These are phyloP conservation scores for Drosophila sturtevanti DNA, from an alignment of 1,140 invertebrate species.

Conservation along the genomic window DNA sequence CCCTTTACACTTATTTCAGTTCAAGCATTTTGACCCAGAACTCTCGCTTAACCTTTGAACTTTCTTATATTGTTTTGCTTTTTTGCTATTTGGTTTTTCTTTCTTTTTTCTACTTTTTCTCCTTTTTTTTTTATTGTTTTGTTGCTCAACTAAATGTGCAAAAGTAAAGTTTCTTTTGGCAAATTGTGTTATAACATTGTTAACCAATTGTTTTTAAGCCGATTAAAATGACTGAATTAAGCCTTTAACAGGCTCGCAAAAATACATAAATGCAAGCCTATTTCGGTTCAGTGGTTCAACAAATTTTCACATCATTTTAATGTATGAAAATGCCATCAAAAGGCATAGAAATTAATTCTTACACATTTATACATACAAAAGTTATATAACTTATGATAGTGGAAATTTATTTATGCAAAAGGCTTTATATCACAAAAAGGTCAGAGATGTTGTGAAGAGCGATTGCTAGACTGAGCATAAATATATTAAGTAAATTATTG, in stretches of 20 bases:
- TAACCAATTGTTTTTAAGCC: conserved; percentile 76
- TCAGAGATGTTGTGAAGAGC: too few relatives aligned
- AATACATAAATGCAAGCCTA: neutral
- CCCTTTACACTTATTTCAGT: neutral
- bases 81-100: neutral
- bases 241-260: conserved; percentile 1
- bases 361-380: too few relatives aligned
- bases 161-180: conserved; percentile 51
- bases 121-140: conserved; percentile 24
- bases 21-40: neutral
- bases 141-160: conserved; percentile 66
- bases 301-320: neutral
- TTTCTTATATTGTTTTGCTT: conserved; percentile 3
- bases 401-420: too few relatives aligned
- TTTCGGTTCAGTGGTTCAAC: neutral
- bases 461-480: too few relatives aligned
- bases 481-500: too few relatives aligned
- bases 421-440: too few relatives aligned
- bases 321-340: neutral
- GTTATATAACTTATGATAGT: too few relatives aligned
- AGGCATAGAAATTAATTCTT: neutral
- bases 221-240: conserved; percentile 46
- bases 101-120: neutral
- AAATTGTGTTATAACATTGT: conserved; percentile 70
- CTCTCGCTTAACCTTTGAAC: conserved; percentile 61